Conservation (phyloP, 2,113 vertebrate species). For the Actinemys pallida region DNA sequence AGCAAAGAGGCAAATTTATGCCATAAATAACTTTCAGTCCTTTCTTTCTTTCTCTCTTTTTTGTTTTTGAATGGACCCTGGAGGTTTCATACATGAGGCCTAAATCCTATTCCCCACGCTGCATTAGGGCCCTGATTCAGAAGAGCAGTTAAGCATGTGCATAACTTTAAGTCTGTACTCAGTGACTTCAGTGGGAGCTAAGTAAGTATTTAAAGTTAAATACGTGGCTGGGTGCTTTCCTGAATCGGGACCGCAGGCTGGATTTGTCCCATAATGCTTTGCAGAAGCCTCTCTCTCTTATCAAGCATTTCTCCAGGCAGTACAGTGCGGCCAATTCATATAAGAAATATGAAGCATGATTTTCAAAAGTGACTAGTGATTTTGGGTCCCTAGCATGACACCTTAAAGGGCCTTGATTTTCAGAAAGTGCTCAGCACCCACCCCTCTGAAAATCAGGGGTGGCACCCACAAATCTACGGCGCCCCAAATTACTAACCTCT, state of each 20-base stretch:
- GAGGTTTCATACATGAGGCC: background rate
- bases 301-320: background rate
- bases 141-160: background rate
- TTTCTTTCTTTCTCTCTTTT: background rate
- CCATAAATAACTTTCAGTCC: background rate
- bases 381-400: background rate
- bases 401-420: conserved; percentile 1
- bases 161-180: background rate
- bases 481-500: background rate
- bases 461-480: background rate
- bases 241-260: background rate
- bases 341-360: background rate
- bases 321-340: background rate
- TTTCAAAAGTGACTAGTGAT: conserved; percentile 12
- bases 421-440: background rate
- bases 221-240: background rate
- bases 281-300: conserved; percentile 3
- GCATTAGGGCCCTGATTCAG: background rate
- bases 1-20: background rate
- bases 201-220: background rate
- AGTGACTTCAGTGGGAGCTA: background rate
- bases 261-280: conserved; percentile 1
- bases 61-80: background rate
- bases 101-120: background rate
- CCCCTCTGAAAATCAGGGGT: fast-evolving